Evolutionary conservation across 2,888 invertebrate genomes (phyloP), one percentile per base, ranked within the genome.

Genomic region (Timema cristinae): DNA sequence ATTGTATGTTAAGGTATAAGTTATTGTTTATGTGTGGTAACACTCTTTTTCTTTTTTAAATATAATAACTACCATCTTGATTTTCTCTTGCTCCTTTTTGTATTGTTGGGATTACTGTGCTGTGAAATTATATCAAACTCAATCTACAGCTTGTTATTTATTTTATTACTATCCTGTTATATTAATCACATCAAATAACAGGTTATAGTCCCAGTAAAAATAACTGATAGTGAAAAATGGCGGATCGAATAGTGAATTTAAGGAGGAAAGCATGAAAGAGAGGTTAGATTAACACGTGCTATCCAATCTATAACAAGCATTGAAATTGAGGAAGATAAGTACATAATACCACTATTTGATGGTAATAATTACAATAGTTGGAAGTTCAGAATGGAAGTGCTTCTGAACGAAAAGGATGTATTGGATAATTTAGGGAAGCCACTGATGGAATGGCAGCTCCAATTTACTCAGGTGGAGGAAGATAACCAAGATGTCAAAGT

Each of bases 301-400:
- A 8, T 13, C 59, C n/a, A 9, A 13, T n/a, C 15, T 15, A 13
- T 9, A 9, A 13, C 59, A 59, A 32, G n/a, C n/a, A 47, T 16
- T 9, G 47, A 48, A 63, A 63, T 63, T 16, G 63, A 8, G 32
- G 59, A 63, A 63, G 63, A 63, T n/a, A 63, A 63, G 8, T 63
- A 10, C 13, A 63, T 1, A 15, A 63, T 63, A 16, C 63, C 16
- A 15, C 32, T 63, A 32, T 63, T 63, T 16, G 16, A 15, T 15
- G 63, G 13, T 2, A 16, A 63, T 32, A 63, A 63, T 5, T 63
- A 32, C 13, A 16, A 63, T 32, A 16, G 4, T 32, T 6, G 63
- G 8, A 63, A 63, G 32, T 63, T 63, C 13, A 15, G 2, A 63
- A 63, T 63, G 63, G 16, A 15, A 9, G 63, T 63, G 63, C 16